Percentiles rank a stretch among this genome's conserved stretches.
Evolutionary conservation across 2,888 invertebrate genomes (phyloP).

Genomic region (Strigamia maritima): DNA sequence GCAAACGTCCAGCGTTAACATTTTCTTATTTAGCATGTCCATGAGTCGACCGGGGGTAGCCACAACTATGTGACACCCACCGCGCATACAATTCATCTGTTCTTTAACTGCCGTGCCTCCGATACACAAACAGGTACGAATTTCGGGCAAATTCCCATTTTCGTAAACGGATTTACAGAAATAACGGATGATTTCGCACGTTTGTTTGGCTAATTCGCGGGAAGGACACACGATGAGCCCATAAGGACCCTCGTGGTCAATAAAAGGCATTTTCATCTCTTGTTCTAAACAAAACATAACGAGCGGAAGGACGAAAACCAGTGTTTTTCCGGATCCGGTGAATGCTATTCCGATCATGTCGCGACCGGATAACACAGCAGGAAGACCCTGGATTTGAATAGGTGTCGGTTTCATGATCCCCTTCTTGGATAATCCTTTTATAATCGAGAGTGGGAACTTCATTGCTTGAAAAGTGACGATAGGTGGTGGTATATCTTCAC

Average conservation of each 20-base stretch:
- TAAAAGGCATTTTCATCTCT: constrained; percentile 85
- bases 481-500: constrained; percentile 88
- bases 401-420: constrained; percentile 90
- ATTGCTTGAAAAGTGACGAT: constrained; percentile 82
- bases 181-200: constrained; percentile 82
- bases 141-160: constrained; percentile 70
- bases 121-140: constrained; percentile 87
- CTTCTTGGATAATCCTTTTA: constrained; percentile 78
- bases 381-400: constrained; percentile 97
- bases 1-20: constrained; percentile 86
- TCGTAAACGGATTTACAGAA: constrained; percentile 71
- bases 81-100: constrained; percentile 81
- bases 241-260: constrained; percentile 70
- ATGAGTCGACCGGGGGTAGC: constrained; percentile 97
- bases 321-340: constrained; percentile 96
- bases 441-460: constrained; percentile 88
- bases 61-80: constrained; percentile 90
- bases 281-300: constrained; percentile 97
- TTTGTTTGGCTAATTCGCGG: constrained; percentile 95
- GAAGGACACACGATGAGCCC: constrained; percentile 94
- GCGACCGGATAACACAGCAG: constrained; percentile 90
- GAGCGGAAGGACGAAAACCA: constrained; percentile 92
- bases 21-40: constrained; percentile 98
- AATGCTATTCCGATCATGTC: constrained; percentile 99
- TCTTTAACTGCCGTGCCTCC: constrained; percentile 93